A percentile compares a stretch with the other conserved stretches of the same genome.
Evolutionary conservation across 1,140 invertebrate species (phyloP).

Genomic region (Cotesia glomerata): DNA sequence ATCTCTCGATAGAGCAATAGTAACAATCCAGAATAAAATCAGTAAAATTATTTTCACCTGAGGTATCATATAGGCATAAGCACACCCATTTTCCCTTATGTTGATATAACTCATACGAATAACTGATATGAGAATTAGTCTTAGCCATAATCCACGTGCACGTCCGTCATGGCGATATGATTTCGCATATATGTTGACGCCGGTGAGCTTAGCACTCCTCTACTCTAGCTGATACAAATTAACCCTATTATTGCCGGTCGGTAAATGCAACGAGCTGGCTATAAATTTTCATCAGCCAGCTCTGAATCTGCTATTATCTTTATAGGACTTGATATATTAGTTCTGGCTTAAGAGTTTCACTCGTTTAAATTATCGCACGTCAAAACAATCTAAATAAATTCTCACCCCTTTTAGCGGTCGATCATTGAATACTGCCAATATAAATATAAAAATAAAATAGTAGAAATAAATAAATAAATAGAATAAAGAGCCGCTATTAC

Average conservation of each 20-base stretch:
- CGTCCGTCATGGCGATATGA: neutral
- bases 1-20: neutral
- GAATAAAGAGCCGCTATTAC: neutral
- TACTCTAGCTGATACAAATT: constrained; percentile 18
- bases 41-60: constrained; percentile 2
- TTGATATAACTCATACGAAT: too few relatives aligned
- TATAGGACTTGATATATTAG: constrained; percentile 27
- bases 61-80: neutral
- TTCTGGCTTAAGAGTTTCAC: constrained; percentile 8
- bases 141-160: constrained; percentile 8
- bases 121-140: constrained; percentile 17
- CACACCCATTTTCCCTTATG: constrained; percentile 16
- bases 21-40: neutral
- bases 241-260: constrained; percentile 27
- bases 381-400: too few relatives aligned
- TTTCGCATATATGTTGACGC: neutral
- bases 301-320: constrained; percentile 8
- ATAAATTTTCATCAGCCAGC: constrained; percentile 28
- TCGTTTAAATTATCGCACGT: too few relatives aligned
- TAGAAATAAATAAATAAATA: neutral
- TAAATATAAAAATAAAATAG: neutral
- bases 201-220: neutral
- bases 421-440: too few relatives aligned
- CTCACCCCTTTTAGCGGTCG: neutral
- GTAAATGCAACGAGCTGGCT: constrained; percentile 6